Evolutionary conservation across 2,113 vertebrate genomes (phyloP).

Genomic region (Cyphomyrus plagiostoma): DNA sequence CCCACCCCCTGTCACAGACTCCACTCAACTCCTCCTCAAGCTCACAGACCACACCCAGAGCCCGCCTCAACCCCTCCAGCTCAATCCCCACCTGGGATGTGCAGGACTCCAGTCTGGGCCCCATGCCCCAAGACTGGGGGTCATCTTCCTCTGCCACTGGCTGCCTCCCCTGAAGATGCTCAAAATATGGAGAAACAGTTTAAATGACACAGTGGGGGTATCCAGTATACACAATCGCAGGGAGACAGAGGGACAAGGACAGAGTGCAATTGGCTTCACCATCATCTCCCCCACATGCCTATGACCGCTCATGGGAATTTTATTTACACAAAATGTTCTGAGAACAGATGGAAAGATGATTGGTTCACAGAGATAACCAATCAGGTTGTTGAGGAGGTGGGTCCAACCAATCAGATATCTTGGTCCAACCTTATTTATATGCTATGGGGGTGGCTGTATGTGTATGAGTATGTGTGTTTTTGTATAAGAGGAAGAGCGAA

Average conservation of each 20-base stretch:
- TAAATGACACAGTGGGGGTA: slow-evolving; percentile 33
- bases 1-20: neutral
- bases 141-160: slow-evolving; percentile 22
- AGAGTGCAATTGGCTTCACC: slow-evolving; percentile 42
- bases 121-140: slow-evolving; percentile 15
- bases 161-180: slow-evolving; percentile 30
- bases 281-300: slow-evolving; percentile 52
- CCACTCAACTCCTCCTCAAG: neutral
- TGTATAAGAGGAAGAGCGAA: neutral
- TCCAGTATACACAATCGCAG: slow-evolving; percentile 38
- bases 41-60: neutral
- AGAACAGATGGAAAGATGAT: neutral
- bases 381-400: neutral
- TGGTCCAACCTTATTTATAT: neutral
- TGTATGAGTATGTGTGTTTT: neutral
- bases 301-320: slow-evolving; percentile 38
- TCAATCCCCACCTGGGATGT: slow-evolving; percentile 26
- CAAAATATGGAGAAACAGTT: slow-evolving; percentile 30
- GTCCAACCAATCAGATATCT: neutral
- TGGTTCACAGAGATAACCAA: neutral
- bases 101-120: slow-evolving; percentile 17
- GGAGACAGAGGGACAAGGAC: slow-evolving; percentile 33
- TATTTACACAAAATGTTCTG: neutral
- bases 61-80: neutral
- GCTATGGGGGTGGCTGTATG: neutral